Percentiles rank a stretch among this genome's conserved stretches.
Evolutionary conservation across 2,797 vertebrate species (phyloP).

Genomic region (Myripristis jacobus): DNA sequence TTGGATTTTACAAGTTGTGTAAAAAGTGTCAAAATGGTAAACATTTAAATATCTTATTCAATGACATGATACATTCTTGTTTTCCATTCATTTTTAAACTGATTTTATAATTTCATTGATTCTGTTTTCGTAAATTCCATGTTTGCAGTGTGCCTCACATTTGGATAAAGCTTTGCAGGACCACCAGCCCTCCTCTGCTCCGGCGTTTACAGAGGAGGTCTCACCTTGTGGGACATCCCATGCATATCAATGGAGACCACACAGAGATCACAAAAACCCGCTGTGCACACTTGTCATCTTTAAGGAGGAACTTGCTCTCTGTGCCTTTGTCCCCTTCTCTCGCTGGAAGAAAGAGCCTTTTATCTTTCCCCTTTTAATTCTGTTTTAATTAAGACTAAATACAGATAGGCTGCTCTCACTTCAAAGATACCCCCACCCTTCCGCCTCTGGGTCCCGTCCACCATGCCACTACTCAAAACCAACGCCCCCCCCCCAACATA

Average conservation of each 20-base stretch:
- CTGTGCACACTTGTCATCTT: conserved; percentile 12
- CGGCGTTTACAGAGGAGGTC: conserved; percentile 10
- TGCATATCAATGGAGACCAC: conserved; percentile 40
- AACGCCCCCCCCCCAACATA: background rate
- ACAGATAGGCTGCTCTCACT: conserved; percentile 36
- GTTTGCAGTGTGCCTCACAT: background rate
- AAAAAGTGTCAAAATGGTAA: no score
- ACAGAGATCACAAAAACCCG: conserved; percentile 36
- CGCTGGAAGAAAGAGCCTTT: conserved; percentile 41
- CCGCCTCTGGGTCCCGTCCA: conserved; percentile 10
- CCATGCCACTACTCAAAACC: background rate
- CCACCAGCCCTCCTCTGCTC: conserved; percentile 10
- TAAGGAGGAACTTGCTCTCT: conserved; percentile 8
- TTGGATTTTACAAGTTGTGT: no score
- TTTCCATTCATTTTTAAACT: no score
- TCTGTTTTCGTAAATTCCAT: background rate
- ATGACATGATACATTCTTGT: no score
- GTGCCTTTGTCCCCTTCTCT: conserved; percentile 16
- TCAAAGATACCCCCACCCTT: conserved; percentile 27
- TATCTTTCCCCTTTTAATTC: conserved; percentile 26
- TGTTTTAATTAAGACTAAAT: conserved; percentile 33
- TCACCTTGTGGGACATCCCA: conserved; percentile 10
- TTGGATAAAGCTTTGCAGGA: background rate
- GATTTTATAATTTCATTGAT: no score
- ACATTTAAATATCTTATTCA: no score